Evolutionary conservation across 2,797 vertebrate species (phyloP).

Genomic region (Parauchenoglanis ngamensis): DNA sequence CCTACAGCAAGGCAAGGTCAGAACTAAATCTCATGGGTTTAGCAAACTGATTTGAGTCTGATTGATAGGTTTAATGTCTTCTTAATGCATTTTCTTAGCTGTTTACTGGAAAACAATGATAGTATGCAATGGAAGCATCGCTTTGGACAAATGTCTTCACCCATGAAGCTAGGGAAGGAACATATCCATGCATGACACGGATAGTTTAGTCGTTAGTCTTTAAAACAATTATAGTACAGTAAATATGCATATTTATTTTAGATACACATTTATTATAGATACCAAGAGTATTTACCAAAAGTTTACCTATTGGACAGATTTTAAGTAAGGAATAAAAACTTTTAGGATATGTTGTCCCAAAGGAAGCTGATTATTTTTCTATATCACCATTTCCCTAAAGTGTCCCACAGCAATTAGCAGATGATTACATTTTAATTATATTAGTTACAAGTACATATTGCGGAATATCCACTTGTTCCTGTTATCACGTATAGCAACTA

Average conservation of each 20-base stretch:
- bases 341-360: neutral
- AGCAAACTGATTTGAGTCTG: slow-evolving; percentile 31
- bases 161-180: neutral
- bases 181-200: neutral
- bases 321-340: neutral
- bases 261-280: neutral
- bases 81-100: slow-evolving; percentile 37
- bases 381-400: neutral
- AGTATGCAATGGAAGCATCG: slow-evolving; percentile 4
- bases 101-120: slow-evolving; percentile 38
- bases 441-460: neutral
- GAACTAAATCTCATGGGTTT: slow-evolving; percentile 31
- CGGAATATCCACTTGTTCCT: neutral
- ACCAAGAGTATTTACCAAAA: neutral
- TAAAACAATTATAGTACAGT: neutral
- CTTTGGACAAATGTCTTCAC: neutral
- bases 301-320: neutral
- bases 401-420: neutral
- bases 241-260: neutral
- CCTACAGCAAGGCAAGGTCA: slow-evolving; percentile 30
- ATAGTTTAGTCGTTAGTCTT: neutral
- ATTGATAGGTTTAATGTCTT: slow-evolving; percentile 30
- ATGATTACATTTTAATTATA: neutral
- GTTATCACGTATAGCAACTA: neutral
- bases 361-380: neutral